Evolutionary conservation across 2,888 invertebrate genomes (phyloP), one percentile per base, ranked within the genome.

Genomic region (Leucophenga maculata): DNA sequence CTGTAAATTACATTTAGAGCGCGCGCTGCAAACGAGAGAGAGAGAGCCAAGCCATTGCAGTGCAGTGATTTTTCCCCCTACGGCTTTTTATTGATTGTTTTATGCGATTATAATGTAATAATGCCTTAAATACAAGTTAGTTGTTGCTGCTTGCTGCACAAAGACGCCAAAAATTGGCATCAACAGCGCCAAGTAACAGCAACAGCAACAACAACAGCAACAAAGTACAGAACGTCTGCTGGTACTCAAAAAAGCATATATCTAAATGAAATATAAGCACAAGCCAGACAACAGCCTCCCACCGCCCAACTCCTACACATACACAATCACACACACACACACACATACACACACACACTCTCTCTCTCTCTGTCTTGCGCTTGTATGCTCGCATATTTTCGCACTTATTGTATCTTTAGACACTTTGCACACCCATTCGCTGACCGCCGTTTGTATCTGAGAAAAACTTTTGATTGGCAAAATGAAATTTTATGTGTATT

Each of bases 51-150:
- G 8, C 6, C 3, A 32, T 22, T 2, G 3, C 4, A 26, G 2
- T 26, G 26, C 26, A 3, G 26, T 26, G 4, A 26, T 3, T 26
- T 26, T 22, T 32, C 14, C 44, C n/a, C 68, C 70, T 65, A n/a
- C 54, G 80, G 82, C 78, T 77, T 83, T 80, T 83, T 84, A 84
- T 80, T 86, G 82, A 85, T 85, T 84, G 82, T 85, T 85, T 86
- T 85, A 85, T 84, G 81, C 78, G 82, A 78, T 85, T 82, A 84
- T 85, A 85, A 83, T 85, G 84, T 79, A 78, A 83, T 85, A 84
- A 82, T 83, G 78, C 77, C 81, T 79, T 82, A 81, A 82, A 78
- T 78, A 52, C 52, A 76, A 81, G 83, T 73, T 39, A 39, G 39
- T 39, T 39, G 11, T 39, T 39, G 39, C 39, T 39, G 39, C 39